Evolutionary conservation across 2,888 invertebrate species (phyloP).

Genomic region (Dynastes hyllus): DNA sequence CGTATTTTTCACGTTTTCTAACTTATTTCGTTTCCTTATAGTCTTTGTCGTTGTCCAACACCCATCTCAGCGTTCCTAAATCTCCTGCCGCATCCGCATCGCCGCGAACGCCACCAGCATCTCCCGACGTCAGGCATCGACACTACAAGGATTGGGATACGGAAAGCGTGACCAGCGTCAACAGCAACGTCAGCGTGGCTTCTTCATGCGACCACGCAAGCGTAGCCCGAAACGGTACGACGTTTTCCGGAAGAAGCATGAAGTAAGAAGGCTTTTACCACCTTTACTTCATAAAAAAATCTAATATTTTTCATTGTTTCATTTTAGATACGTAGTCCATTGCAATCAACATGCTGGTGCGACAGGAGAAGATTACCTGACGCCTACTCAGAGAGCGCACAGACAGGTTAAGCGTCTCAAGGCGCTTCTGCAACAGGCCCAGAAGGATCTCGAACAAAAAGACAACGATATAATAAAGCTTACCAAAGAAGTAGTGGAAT

Average conservation of each 20-base stretch:
- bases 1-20: not conserved
- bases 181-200: constrained; percentile 85
- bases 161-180: constrained; percentile 86
- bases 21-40: constrained; percentile 55
- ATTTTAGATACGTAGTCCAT: constrained; percentile 84
- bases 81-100: constrained; percentile 62
- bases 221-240: constrained; percentile 80
- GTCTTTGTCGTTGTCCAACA: constrained; percentile 68
- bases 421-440: constrained; percentile 81
- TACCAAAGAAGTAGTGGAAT: constrained; percentile 81
- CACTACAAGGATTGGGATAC: constrained; percentile 73
- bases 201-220: constrained; percentile 89
- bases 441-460: constrained; percentile 85
- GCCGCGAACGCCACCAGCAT: constrained; percentile 65
- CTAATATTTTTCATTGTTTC: not conserved
- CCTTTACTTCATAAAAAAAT: not conserved
- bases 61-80: constrained; percentile 63
- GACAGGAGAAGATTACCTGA: constrained; percentile 88
- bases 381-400: constrained; percentile 90
- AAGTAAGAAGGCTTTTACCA: constrained; percentile 62
- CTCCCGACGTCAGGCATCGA: constrained; percentile 57
- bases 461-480: constrained; percentile 85
- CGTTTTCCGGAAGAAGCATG: constrained; percentile 73
- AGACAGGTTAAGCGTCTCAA: constrained; percentile 85
- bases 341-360: constrained; percentile 87